Conservation (phyloP, 1,140 invertebrate species). For the Gerris buenoi region DNA sequence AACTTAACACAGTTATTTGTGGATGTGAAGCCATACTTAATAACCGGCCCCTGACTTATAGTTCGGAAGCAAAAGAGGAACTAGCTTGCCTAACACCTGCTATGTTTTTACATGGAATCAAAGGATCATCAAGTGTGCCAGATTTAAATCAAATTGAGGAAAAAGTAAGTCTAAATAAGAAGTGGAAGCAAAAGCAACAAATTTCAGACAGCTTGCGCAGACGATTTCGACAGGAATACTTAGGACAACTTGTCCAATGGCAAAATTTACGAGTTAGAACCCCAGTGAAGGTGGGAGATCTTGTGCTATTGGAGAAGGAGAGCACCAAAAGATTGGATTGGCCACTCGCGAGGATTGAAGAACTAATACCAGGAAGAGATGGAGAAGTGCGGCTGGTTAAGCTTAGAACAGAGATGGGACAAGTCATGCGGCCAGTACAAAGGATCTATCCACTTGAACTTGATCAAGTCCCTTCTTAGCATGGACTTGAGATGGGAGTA, state of each 20-base stretch:
- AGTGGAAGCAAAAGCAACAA: neutral
- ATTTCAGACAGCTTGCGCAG: constrained; percentile 4
- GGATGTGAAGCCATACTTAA: constrained; percentile 27
- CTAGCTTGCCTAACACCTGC: constrained; percentile 14
- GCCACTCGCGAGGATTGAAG: constrained; percentile 21
- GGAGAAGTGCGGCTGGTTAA: constrained; percentile 18
- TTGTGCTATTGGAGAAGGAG: constrained; percentile 21
- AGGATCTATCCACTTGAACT: constrained; percentile 7
- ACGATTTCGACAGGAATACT: constrained; percentile 10
- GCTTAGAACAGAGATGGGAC: constrained; percentile 18
- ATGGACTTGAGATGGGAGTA: no score
- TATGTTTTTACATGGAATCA: constrained; percentile 24
- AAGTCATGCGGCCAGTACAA: constrained; percentile 6
- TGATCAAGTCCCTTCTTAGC: no score
- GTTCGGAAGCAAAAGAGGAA: constrained; percentile 22
- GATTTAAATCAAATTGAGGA: constrained; percentile 15
- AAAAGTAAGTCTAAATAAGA: neutral
- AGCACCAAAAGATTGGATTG: constrained; percentile 22
- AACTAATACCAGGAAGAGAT: constrained; percentile 22
- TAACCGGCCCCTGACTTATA: constrained; percentile 27
- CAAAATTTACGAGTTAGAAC: neutral
- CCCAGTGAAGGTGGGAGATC: constrained; percentile 7
- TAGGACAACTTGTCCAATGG: constrained; percentile 1
- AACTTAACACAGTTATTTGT: constrained; percentile 25
- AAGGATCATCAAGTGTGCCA: constrained; percentile 15